Evolutionary conservation across 2,888 invertebrate species (phyloP).

Genomic region (Drosophila melanocephala): DNA sequence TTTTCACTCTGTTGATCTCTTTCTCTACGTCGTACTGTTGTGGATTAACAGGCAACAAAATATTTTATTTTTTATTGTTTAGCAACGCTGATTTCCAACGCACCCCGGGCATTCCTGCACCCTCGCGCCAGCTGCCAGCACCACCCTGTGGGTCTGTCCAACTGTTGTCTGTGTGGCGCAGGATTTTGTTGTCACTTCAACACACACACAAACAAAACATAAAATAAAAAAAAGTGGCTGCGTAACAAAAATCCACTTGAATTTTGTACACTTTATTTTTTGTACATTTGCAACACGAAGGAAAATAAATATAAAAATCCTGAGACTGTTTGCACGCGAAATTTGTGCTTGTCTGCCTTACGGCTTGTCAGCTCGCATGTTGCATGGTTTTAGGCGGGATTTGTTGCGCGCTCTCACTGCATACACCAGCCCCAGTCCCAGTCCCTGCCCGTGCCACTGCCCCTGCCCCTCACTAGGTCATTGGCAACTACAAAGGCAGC

Average conservation of each 20-base stretch:
- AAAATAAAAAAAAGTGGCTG: slow-evolving; percentile 42
- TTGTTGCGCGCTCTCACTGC: slow-evolving; percentile 62
- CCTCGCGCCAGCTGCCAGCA: slow-evolving; percentile 7
- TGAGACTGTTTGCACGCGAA: slow-evolving; percentile 76
- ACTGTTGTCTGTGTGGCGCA: slow-evolving; percentile 49
- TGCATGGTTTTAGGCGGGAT: slow-evolving; percentile 82
- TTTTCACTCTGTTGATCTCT: slow-evolving; percentile 52
- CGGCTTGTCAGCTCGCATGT: slow-evolving; percentile 82
- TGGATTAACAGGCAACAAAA: slow-evolving; percentile 81
- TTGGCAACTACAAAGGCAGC: slow-evolving; percentile 60
- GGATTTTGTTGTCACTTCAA: slow-evolving; percentile 83
- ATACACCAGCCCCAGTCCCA: slow-evolving; percentile 14
- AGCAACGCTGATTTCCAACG: slow-evolving; percentile 74
- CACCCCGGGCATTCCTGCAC: slow-evolving; percentile 3
- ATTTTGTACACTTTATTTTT: slow-evolving; percentile 81
- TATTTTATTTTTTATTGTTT: slow-evolving; percentile 78
- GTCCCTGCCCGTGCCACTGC: slow-evolving; percentile 37
- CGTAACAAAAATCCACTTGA: slow-evolving; percentile 79
- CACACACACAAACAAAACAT: slow-evolving; percentile 53
- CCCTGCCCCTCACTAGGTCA: slow-evolving; percentile 31
- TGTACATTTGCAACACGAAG: slow-evolving; percentile 66
- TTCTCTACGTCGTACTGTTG: slow-evolving; percentile 43
- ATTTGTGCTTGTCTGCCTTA: slow-evolving; percentile 82
- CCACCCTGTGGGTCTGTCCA: slow-evolving; percentile 44
- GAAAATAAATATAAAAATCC: slow-evolving; percentile 53